A percentile compares a stretch with the other conserved stretches of the same genome.
These are phyloP conservation scores for Melieria picta DNA, from an alignment of 2,888 invertebrate species.

Conservation along the genomic window DNA sequence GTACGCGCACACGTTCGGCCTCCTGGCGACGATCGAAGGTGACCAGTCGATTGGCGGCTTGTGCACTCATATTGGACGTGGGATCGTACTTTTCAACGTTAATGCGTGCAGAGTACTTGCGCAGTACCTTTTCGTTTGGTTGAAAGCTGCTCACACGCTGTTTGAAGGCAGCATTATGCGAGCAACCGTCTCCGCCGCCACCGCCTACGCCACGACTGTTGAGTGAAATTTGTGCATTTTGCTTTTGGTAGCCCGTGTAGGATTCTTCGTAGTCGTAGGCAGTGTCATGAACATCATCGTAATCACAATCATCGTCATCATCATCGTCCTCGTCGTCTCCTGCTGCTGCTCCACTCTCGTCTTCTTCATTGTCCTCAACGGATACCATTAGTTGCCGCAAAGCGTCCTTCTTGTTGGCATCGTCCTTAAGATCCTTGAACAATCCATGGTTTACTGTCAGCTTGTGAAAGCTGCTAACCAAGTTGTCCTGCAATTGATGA, in stretches of 20 bases:
- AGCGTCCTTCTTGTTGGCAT: slow-evolving; percentile 38
- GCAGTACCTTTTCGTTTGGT: slow-evolving; percentile 82
- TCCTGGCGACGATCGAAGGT: slow-evolving; percentile 76
- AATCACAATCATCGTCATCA: slow-evolving; percentile 48
- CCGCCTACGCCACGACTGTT: slow-evolving; percentile 21
- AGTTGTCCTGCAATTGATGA: slow-evolving; percentile 47
- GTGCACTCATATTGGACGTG: slow-evolving; percentile 65
- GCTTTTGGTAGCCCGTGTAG: slow-evolving; percentile 61
- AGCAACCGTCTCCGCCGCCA: background rate
- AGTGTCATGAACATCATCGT: slow-evolving; percentile 50
- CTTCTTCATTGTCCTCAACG: slow-evolving; percentile 30
- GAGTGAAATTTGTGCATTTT: slow-evolving; percentile 45
- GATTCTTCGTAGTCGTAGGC: slow-evolving; percentile 59
- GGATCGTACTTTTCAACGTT: slow-evolving; percentile 86
- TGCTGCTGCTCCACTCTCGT: slow-evolving; percentile 37
- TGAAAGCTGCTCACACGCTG: slow-evolving; percentile 76
- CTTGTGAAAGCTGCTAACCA: slow-evolving; percentile 51
- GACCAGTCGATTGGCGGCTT: slow-evolving; percentile 78
- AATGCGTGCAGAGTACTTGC: slow-evolving; percentile 82
- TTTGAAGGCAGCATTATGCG: slow-evolving; percentile 61
- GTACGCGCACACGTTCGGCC: slow-evolving; percentile 77
- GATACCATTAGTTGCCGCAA: slow-evolving; percentile 38
- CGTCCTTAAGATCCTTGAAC: slow-evolving; percentile 50
- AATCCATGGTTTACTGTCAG: slow-evolving; percentile 56
- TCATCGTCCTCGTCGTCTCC: slow-evolving; percentile 40